A percentile compares a stretch with the other conserved stretches of the same genome.
These are phyloP conservation scores for Habrosyne pyritoides DNA, from an alignment of 2,888 invertebrate genomes.

Conservation along the genomic window DNA sequence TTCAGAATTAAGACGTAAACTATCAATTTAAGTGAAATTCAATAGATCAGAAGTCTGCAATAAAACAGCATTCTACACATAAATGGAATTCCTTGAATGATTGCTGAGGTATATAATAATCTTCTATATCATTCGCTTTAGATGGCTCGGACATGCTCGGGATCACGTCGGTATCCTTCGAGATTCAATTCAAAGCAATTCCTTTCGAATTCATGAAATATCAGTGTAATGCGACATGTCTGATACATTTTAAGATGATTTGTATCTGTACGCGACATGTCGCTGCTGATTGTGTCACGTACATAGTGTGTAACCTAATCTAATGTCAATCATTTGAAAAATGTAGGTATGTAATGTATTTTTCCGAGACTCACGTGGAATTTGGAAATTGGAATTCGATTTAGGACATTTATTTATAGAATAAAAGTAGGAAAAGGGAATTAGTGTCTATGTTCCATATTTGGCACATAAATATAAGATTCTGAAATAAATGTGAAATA, in stretches of 20 bases:
- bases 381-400: too few relatives aligned
- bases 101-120: slow-evolving; percentile 39
- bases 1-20: slow-evolving; percentile 2
- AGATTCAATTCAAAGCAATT: slow-evolving; percentile 31
- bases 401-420: too few relatives aligned
- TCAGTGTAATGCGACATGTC: slow-evolving; percentile 39
- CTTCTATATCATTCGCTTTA: slow-evolving; percentile 48
- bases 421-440: too few relatives aligned
- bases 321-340: slow-evolving; percentile 29
- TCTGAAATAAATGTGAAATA: too few relatives aligned
- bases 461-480: too few relatives aligned
- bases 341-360: slow-evolving; percentile 2
- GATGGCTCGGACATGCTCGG: slow-evolving; percentile 22
- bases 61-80: slow-evolving; percentile 6
- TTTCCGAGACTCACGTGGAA: background rate
- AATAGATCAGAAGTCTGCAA: background rate
- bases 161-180: slow-evolving; percentile 58
- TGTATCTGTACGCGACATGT: slow-evolving; percentile 18
- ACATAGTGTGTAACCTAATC: slow-evolving; percentile 42
- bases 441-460: too few relatives aligned
- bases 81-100: slow-evolving; percentile 14
- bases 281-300: slow-evolving; percentile 51
- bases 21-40: background rate
- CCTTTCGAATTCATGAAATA: slow-evolving; percentile 3
- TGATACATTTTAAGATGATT: background rate